These are phyloP conservation scores for Brienomyrus longianalis DNA, from an alignment of 2,113 vertebrate genomes.

Conservation along the genomic window DNA sequence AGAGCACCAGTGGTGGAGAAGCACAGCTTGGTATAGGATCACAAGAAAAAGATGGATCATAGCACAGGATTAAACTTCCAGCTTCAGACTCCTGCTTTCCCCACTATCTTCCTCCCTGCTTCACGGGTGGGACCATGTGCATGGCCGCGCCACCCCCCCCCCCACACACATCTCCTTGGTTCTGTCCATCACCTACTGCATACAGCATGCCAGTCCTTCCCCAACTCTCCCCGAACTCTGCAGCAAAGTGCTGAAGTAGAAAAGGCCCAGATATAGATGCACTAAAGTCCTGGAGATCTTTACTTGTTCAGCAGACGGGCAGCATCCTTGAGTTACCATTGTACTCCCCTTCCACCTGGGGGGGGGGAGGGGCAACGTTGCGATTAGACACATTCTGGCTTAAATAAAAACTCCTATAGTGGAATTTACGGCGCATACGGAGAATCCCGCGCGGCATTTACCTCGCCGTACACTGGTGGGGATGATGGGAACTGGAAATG, in stretches of 20 bases:
- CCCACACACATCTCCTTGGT: not conserved
- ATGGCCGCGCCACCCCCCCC: not conserved
- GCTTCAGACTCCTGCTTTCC: not conserved
- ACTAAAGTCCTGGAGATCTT: not conserved
- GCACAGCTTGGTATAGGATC: conserved; percentile 16
- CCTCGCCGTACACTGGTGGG: conserved; percentile 44
- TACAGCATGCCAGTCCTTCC: not conserved
- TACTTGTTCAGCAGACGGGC: conserved; percentile 53
- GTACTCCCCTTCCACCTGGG: conserved; percentile 56
- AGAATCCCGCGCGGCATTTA: not conserved
- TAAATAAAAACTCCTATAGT: not conserved
- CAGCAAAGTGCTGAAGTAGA: conserved; percentile 36
- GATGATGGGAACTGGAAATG: conserved; percentile 76
- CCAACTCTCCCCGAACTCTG: conserved; percentile 12
- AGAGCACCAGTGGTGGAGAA: conserved; percentile 20
- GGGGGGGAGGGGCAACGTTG: not conserved
- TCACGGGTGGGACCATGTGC: not conserved
- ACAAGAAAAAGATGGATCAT: conserved; percentile 19
- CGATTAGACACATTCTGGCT: not conserved
- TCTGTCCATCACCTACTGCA: conserved; percentile 5
- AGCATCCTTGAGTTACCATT: conserved; percentile 52
- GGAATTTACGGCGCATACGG: not conserved
- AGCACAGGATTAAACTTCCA: conserved; percentile 12
- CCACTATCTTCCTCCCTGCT: not conserved
- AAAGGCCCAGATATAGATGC: conserved; percentile 28